Conservation (phyloP, 1,140 invertebrate species). For the Venturia canescens region DNA sequence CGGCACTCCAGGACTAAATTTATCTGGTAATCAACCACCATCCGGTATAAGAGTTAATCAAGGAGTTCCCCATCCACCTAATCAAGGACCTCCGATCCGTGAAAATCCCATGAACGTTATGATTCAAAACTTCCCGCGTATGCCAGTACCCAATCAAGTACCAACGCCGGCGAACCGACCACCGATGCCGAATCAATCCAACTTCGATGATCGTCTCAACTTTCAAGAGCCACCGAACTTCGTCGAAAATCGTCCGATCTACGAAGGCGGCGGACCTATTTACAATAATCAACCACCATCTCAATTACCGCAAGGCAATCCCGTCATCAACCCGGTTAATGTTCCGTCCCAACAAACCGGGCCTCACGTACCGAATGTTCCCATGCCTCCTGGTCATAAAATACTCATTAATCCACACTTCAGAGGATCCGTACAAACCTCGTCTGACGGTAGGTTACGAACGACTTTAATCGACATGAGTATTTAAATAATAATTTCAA, state of each 20-base stretch:
- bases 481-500: neutral
- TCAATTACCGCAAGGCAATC: slow-evolving; percentile 35
- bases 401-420: slow-evolving; percentile 77
- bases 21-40: slow-evolving; percentile 45
- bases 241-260: slow-evolving; percentile 59
- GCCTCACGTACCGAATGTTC: slow-evolving; percentile 60
- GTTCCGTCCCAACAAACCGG: slow-evolving; percentile 49
- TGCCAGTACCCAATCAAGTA: slow-evolving; percentile 48
- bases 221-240: slow-evolving; percentile 63
- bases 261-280: slow-evolving; percentile 56
- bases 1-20: slow-evolving; percentile 55
- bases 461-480: neutral
- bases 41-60: slow-evolving; percentile 43
- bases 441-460: slow-evolving; percentile 64
- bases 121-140: slow-evolving; percentile 43
- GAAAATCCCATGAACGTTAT: slow-evolving; percentile 48
- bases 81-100: slow-evolving; percentile 60
- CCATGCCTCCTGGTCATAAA: slow-evolving; percentile 72
- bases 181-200: slow-evolving; percentile 58
- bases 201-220: slow-evolving; percentile 64
- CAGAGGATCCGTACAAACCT: slow-evolving; percentile 68
- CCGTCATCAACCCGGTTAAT: slow-evolving; percentile 52
- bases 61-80: slow-evolving; percentile 51
- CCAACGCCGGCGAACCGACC: slow-evolving; percentile 51
- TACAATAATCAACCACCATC: slow-evolving; percentile 60